phyloP scores from a whole-genome alignment of 2,113 vertebrate species.

The Peromyscus polionotus region DNA sequence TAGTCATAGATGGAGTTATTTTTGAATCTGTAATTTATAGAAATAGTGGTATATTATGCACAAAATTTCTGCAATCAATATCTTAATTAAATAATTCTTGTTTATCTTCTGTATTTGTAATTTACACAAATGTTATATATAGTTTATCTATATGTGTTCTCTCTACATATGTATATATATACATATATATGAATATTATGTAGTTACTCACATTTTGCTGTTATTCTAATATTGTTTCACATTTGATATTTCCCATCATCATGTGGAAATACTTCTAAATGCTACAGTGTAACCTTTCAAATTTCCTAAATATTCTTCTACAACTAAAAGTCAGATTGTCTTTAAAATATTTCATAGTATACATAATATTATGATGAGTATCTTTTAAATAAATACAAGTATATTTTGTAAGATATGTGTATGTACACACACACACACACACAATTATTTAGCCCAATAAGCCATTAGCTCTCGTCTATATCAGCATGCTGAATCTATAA shows the following conservation, averaged over 20 bases:
- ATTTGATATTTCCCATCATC: not conserved
- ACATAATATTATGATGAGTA: not conserved
- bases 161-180: not conserved
- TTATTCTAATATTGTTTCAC: not conserved
- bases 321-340: not conserved
- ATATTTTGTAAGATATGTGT: not conserved
- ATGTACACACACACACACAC: not conserved
- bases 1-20: not conserved
- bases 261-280: not conserved
- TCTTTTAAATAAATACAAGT: not conserved
- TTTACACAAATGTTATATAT: not conserved
- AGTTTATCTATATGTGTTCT: not conserved
- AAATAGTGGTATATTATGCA: not conserved
- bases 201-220: not conserved
- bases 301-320: constrained; percentile 37
- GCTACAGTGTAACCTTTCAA: not conserved
- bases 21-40: not conserved
- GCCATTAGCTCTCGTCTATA: not conserved
- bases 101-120: too few species aligned
- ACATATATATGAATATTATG: not conserved
- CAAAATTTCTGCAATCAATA: not conserved
- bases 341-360: not conserved
- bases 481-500: not conserved
- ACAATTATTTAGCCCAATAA: not conserved
- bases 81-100: not conserved